These are phyloP conservation scores for Steinernema hermaphroditum DNA, from an alignment of 2,888 invertebrate genomes.

Conservation along the genomic window DNA sequence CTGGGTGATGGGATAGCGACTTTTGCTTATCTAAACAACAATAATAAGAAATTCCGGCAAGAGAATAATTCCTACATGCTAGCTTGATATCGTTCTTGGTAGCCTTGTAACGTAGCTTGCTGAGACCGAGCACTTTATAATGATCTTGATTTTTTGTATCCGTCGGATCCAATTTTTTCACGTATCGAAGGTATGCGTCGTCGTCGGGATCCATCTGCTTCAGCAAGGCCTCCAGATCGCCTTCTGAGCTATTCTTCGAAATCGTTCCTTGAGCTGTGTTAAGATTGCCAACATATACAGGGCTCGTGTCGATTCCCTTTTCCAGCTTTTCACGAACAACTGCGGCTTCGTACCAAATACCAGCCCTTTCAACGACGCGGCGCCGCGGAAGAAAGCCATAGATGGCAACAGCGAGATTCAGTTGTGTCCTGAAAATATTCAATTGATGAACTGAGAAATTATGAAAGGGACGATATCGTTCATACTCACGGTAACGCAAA, in stretches of 20 bases:
- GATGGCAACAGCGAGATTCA: constrained; percentile 45
- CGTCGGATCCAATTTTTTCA: constrained; percentile 57
- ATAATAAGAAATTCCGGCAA: not conserved
- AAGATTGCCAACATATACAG: not conserved
- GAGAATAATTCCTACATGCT: constrained; percentile 78
- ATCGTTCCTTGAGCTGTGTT: no score
- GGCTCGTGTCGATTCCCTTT: constrained; percentile 22
- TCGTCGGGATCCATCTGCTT: constrained; percentile 59
- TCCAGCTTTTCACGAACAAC: constrained; percentile 51
- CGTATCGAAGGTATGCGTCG: constrained; percentile 58
- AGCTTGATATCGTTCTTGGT: constrained; percentile 89
- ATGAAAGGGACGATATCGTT: no score
- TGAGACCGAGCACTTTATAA: constrained; percentile 89
- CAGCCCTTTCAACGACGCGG: constrained; percentile 53
- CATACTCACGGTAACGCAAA: no score
- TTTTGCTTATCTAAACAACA: constrained; percentile 74
- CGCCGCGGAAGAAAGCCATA: constrained; percentile 49
- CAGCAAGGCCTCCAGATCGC: constrained; percentile 30
- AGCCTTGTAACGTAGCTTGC: constrained; percentile 80
- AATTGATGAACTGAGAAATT: no score
- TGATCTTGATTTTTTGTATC: constrained; percentile 82
- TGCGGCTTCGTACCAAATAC: constrained; percentile 54
- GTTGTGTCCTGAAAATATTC: not conserved
- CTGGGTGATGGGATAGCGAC: constrained; percentile 93
- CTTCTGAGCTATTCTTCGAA: constrained; percentile 35